A percentile compares a stretch with the other conserved stretches of the same genome.
phyloP scores from a whole-genome alignment of 2,888 invertebrate species.

The Hybos culiciformis region DNA sequence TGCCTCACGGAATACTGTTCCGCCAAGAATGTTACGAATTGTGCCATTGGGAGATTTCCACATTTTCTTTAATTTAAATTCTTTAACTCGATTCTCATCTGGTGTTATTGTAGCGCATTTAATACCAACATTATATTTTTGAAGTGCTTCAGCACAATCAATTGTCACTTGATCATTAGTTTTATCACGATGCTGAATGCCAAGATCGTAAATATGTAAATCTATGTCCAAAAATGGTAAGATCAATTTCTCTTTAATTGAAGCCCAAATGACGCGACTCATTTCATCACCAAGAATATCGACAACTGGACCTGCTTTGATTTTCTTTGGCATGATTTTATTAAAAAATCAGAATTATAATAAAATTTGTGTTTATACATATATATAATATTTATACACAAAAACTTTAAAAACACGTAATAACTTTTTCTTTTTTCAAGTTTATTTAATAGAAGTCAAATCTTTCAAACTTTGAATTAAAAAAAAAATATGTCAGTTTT shows the following conservation, averaged over 20 bases:
- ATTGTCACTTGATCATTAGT: constrained; percentile 92
- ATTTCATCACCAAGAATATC: constrained; percentile 92
- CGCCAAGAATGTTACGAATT: constrained; percentile 75
- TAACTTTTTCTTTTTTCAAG: too few relatives aligned
- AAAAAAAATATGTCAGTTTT: too few relatives aligned
- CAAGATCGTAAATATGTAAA: constrained; percentile 84
- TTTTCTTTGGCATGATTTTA: too few relatives aligned
- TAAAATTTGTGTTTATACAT: too few relatives aligned
- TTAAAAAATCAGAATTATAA: too few relatives aligned
- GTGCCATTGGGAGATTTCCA: constrained; percentile 87
- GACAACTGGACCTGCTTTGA: constrained; percentile 75
- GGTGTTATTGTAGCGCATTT: constrained; percentile 99
- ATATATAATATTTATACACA: too few relatives aligned
- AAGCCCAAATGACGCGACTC: constrained; percentile 96
- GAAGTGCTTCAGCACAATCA: constrained; percentile 91
- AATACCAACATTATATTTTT: constrained; percentile 95
- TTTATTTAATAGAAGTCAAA: too few relatives aligned
- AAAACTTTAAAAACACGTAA: too few relatives aligned
- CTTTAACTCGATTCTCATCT: constrained; percentile 89
- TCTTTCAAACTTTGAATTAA: too few relatives aligned
- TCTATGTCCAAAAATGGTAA: constrained; percentile 92
- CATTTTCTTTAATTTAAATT: constrained; percentile 77
- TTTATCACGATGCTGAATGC: constrained; percentile 86
- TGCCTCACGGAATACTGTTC: constrained; percentile 61
- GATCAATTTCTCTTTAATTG: constrained; percentile 93